Evolutionary conservation across 2,888 invertebrate genomes (phyloP).

Genomic region (Dynastes tityus): DNA sequence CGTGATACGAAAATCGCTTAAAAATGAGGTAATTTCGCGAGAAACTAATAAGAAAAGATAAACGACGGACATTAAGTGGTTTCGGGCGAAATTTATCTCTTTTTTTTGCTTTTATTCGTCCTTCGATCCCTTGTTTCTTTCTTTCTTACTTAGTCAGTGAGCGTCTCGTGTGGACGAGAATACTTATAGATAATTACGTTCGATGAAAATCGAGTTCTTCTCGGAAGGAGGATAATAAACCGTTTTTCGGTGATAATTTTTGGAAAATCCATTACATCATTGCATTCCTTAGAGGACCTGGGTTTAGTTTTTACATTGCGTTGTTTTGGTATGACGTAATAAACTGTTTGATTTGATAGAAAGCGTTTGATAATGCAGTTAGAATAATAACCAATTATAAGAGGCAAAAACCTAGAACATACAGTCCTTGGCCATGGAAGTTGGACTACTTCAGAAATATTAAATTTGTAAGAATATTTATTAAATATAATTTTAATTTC

Average conservation of each 20-base stretch:
- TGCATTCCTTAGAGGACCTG: constrained; percentile 8
- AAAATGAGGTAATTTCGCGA: constrained; percentile 34
- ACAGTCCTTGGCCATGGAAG: too few species aligned
- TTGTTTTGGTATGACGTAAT: constrained; percentile 16
- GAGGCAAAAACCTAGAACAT: too few species aligned
- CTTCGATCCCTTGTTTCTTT: too few species aligned
- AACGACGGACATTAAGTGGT: constrained; percentile 29
- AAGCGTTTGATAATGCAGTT: too few species aligned
- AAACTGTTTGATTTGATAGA: not conserved
- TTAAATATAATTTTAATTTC: too few species aligned
- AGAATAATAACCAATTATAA: too few species aligned
- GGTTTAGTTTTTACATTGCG: constrained; percentile 13
- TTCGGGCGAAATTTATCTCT: constrained; percentile 24
- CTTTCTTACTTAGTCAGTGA: not conserved
- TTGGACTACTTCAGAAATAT: too few species aligned
- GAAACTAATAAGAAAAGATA: constrained; percentile 21
- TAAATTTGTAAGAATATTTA: too few species aligned
- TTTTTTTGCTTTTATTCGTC: not conserved
- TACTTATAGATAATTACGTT: constrained; percentile 35
- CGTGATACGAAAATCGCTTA: constrained; percentile 36
- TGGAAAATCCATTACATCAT: constrained; percentile 36
- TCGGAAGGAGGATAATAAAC: constrained; percentile 28
- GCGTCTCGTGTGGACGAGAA: not conserved
- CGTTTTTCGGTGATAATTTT: constrained; percentile 24
- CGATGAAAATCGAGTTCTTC: constrained; percentile 33